Evolutionary conservation across 1,140 invertebrate species (phyloP).

Genomic region (Drosophila orena): DNA sequence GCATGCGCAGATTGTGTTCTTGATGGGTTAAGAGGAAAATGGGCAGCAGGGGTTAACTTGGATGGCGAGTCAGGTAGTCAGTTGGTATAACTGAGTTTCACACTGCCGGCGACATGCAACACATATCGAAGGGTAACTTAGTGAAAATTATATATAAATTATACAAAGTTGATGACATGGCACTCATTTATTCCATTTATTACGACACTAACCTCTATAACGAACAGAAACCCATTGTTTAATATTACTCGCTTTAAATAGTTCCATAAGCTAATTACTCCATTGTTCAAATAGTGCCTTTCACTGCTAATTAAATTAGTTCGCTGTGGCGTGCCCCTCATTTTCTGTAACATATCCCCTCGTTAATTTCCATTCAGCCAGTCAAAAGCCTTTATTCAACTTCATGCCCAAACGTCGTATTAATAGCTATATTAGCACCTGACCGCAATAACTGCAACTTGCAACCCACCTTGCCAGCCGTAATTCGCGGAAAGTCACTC

Average conservation of each 20-base stretch:
- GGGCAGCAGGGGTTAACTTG: background rate
- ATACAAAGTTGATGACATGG: no score
- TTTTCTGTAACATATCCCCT: background rate
- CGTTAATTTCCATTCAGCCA: conserved; percentile 30
- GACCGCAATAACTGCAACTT: conserved; percentile 39
- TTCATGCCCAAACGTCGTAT: conserved; percentile 17
- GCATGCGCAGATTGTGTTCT: conserved; percentile 68
- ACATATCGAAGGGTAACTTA: conserved; percentile 6
- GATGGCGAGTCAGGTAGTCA: conserved; percentile 47
- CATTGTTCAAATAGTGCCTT: background rate
- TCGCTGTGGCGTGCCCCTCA: background rate
- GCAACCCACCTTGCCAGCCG: background rate
- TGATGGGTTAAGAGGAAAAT: conserved; percentile 22
- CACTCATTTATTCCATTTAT: background rate
- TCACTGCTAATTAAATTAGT: conserved; percentile 1
- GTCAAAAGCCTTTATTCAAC: conserved; percentile 1
- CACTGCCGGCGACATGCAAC: conserved; percentile 32
- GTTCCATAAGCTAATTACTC: background rate
- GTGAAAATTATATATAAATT: no score
- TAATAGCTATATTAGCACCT: conserved; percentile 54
- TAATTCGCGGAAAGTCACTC: conserved; percentile 1
- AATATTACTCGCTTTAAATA: background rate
- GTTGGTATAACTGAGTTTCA: conserved; percentile 53
- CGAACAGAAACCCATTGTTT: background rate
- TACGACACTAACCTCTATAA: no score